Evolutionary conservation across 2,888 invertebrate species (phyloP).

Genomic region (Ormyrus rosae): DNA sequence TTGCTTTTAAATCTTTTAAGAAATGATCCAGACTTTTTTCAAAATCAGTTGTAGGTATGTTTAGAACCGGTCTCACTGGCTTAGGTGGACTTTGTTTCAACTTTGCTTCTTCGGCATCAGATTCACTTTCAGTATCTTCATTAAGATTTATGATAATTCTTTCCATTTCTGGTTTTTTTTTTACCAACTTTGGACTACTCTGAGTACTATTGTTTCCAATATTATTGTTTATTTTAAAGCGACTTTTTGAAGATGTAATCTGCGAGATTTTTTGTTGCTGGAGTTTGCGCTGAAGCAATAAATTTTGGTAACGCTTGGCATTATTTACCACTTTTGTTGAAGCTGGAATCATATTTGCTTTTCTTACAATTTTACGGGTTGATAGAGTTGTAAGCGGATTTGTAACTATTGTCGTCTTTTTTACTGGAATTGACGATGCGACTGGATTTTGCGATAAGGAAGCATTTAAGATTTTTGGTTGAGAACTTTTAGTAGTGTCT

Average conservation of each 20-base stretch:
- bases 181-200: constrained; percentile 17
- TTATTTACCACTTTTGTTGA: constrained; percentile 70
- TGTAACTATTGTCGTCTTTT: neutral
- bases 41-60: constrained; percentile 69
- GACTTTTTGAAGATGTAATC: constrained; percentile 19
- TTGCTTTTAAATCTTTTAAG: constrained; percentile 64
- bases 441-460: too few species aligned
- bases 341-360: constrained; percentile 60
- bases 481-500: too few species aligned
- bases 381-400: neutral
- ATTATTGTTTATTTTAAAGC: constrained; percentile 42
- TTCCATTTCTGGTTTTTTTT: constrained; percentile 40
- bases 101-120: constrained; percentile 59
- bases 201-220: neutral
- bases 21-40: constrained; percentile 72
- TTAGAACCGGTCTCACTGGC: constrained; percentile 50
- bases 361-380: constrained; percentile 63
- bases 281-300: constrained; percentile 64
- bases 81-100: constrained; percentile 24
- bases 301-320: constrained; percentile 68
- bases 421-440: neutral
- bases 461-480: too few species aligned
- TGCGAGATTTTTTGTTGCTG: constrained; percentile 62
- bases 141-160: constrained; percentile 70
- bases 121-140: constrained; percentile 71